phyloP scores from a whole-genome alignment of 2,888 invertebrate species.

The Parapristionchus giblindavisi region DNA sequence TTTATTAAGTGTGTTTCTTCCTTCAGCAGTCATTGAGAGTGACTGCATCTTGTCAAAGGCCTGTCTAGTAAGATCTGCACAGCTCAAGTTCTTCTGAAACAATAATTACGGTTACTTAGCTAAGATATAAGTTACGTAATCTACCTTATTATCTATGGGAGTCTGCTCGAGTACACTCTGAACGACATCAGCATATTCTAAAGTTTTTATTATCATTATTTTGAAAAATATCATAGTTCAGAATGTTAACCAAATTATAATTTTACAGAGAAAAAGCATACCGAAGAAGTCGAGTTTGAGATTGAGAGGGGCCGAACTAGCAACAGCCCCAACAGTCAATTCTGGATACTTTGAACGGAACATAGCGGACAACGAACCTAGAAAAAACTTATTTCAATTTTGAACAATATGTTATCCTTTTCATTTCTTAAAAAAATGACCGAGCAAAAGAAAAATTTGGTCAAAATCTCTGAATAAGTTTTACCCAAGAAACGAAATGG shows the following conservation, averaged over 20 bases:
- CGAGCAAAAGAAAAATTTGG: neutral
- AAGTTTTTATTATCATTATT: neutral
- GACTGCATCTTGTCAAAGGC: slow-evolving; percentile 44
- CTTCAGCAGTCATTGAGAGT: slow-evolving; percentile 46
- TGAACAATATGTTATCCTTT: neutral
- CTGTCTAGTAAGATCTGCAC: slow-evolving; percentile 25
- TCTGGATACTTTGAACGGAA: slow-evolving; percentile 60
- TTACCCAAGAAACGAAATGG: too few relatives aligned
- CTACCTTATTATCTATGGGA: neutral
- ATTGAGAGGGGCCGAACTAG: slow-evolving; percentile 55
- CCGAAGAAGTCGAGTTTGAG: slow-evolving; percentile 57
- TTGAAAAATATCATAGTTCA: neutral
- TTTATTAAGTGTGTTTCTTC: slow-evolving; percentile 48
- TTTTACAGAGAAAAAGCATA: slow-evolving; percentile 12
- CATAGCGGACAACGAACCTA: slow-evolving; percentile 57
- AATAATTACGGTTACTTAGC: neutral
- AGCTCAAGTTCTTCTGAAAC: slow-evolving; percentile 6
- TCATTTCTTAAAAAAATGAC: neutral
- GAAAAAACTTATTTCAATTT: slow-evolving; percentile 27
- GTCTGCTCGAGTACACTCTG: slow-evolving; percentile 10
- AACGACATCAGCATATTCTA: slow-evolving; percentile 25
- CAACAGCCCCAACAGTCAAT: slow-evolving; percentile 54
- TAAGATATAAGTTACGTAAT: neutral
- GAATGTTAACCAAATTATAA: neutral
- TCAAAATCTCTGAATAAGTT: neutral